These are phyloP conservation scores for Poeciliopsis turneri DNA, from an alignment of 2,797 vertebrate species.

Conservation along the genomic window DNA sequence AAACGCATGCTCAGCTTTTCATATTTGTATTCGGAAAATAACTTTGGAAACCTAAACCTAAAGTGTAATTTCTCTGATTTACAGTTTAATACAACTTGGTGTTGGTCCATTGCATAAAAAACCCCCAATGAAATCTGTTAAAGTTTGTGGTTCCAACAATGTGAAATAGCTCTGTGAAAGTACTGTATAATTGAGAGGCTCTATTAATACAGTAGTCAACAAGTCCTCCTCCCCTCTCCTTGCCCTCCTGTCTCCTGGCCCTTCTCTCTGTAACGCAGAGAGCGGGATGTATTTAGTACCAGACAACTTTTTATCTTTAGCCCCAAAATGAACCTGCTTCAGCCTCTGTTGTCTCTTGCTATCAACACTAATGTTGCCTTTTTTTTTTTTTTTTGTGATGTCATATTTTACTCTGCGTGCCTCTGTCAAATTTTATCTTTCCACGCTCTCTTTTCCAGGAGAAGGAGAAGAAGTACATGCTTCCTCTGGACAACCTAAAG, in stretches of 20 bases:
- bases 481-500: conserved; percentile 89
- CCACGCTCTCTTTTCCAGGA: conserved; percentile 76
- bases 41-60: not conserved
- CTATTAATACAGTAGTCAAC: conserved; percentile 23
- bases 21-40: not conserved
- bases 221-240: conserved; percentile 25
- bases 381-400: conserved; percentile 10
- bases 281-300: conserved; percentile 39
- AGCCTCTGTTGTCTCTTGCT: conserved; percentile 28
- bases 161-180: not conserved
- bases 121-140: not conserved
- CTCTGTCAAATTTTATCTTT: conserved; percentile 58
- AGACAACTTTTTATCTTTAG: conserved; percentile 50
- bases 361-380: conserved; percentile 46
- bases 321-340: conserved; percentile 29
- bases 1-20: not conserved
- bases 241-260: conserved; percentile 26
- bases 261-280: conserved; percentile 4
- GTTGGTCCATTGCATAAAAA: not conserved
- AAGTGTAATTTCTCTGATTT: not conserved
- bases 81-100: not conserved
- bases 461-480: conserved; percentile 91
- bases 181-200: conserved; percentile 33
- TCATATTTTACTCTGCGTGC: conserved; percentile 53
- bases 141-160: not conserved